Base-by-base conservation (phyloP, 2,888 invertebrate species). In the Xanthia togata region DNA sequence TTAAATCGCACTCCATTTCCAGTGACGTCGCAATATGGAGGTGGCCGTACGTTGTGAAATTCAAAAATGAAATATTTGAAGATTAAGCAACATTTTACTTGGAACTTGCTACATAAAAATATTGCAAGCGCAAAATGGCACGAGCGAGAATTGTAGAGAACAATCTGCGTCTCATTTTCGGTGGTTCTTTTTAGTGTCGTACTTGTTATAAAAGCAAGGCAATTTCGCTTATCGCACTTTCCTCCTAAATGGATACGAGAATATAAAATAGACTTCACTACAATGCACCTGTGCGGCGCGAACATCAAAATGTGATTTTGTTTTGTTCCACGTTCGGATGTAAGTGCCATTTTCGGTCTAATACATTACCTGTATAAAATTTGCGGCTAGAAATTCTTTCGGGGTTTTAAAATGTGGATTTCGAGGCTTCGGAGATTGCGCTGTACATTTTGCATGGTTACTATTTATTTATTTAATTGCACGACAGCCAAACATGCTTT, bases 151-250 rank as follows among this genome's bases (percentile, higher is more conserved):
- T 83, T 84, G 76, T 67, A 70, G 69, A 79, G 86, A 86, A 88
- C 88, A 89, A 89, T 88, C 78, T 87, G 84, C 70, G 73, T 82
- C 80, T 78, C 84, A 83, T 89, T 87, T 89, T 86, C 77, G 78
- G 84, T 83, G 87, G 85, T 88, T 83, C 86, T 87, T 88, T 90
- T 90, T 84, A 83, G 75, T 82, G 70, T 78, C 76, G 73, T 73
- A 85, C 85, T 87, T 86, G 88, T 88, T 91, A 89, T 87, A 83
- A 90, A 88, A 87, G 85, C 88, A 82, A 87, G 81, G 87, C 89
- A 90, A 89, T 92, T 92, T 89, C 82, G 89, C 88, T 91, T 91
- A 91, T 91, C 91, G 81, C 83, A 68, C 82, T 86, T 89, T 86
- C 86, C 85, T 89, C 81, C 73, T 79, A 88, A 89, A 90, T 89